Evolutionary conservation across 2,797 vertebrate species (phyloP).

Genomic region (Myotis myotis): DNA sequence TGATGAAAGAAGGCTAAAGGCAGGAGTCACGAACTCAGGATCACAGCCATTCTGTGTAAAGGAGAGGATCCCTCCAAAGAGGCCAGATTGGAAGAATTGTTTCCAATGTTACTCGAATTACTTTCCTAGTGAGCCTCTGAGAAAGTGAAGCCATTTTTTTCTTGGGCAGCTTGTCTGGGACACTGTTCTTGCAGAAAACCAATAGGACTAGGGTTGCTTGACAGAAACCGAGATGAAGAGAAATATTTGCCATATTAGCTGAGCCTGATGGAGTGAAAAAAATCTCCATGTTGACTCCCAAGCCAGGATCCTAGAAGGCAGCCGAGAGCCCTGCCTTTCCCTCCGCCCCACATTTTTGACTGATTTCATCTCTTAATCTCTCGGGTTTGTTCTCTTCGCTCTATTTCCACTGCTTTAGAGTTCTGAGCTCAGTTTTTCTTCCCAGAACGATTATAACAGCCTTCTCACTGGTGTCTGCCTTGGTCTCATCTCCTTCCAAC

Average conservation of each 20-base stretch:
- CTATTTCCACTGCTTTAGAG: neutral
- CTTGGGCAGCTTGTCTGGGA: conserved; percentile 1
- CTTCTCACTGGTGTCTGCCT: neutral
- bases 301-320: neutral
- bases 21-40: conserved; percentile 45
- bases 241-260: conserved; percentile 22
- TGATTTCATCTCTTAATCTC: neutral
- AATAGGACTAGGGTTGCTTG: neutral
- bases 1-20: conserved; percentile 58
- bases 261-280: neutral
- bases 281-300: neutral
- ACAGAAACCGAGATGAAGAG: conserved; percentile 5
- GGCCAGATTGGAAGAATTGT: conserved; percentile 25
- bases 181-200: neutral
- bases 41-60: conserved; percentile 54
- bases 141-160: conserved; percentile 9
- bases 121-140: neutral
- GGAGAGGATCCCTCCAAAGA: conserved; percentile 49
- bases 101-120: conserved; percentile 44
- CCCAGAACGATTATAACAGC: neutral
- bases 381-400: neutral
- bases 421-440: neutral
- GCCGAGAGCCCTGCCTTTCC: neutral
- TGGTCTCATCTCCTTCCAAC: neutral
- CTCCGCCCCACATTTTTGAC: neutral